A percentile compares a stretch with the other conserved stretches of the same genome.
These are phyloP conservation scores for Drosophila cardini DNA, from an alignment of 1,140 invertebrate species.

Conservation along the genomic window DNA sequence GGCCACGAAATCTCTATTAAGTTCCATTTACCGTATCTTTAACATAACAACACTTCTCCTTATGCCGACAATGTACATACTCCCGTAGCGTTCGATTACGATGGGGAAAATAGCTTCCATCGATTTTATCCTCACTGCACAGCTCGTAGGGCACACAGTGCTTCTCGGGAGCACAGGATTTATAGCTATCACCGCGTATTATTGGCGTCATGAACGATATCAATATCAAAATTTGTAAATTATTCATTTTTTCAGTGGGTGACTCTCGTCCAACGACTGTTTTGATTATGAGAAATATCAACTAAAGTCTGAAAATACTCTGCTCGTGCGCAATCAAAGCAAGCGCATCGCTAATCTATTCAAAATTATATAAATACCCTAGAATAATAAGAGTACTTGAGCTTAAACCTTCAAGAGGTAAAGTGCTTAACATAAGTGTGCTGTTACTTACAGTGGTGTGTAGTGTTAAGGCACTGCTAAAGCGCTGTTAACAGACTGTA, in stretches of 20 bases:
- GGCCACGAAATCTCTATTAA: too few species aligned
- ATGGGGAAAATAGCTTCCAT: conserved; percentile 61
- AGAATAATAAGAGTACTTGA: not conserved
- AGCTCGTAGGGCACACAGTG: conserved; percentile 58
- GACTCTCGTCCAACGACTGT: conserved; percentile 14
- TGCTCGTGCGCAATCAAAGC: conserved; percentile 1
- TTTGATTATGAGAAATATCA: conserved; percentile 73
- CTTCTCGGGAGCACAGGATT: conserved; percentile 49
- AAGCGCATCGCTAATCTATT: not conserved
- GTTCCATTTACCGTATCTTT: conserved; percentile 41
- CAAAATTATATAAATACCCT: not conserved
- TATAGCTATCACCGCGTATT: conserved; percentile 1
- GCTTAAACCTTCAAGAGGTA: not conserved
- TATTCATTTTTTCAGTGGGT: not conserved
- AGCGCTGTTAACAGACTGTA: too few species aligned
- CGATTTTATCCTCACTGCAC: conserved; percentile 57
- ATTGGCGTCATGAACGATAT: conserved; percentile 6
- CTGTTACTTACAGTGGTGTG: too few species aligned
- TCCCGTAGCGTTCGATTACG: conserved; percentile 50
- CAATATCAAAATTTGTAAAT: conserved; percentile 6
- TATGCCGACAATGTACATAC: conserved; percentile 57
- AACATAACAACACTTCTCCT: conserved; percentile 62
- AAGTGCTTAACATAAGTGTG: too few species aligned
- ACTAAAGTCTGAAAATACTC: conserved; percentile 62
- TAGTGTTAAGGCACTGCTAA: too few species aligned